phyloP scores from a whole-genome alignment of 1,140 invertebrate species.

The Eriosoma lanigerum region DNA sequence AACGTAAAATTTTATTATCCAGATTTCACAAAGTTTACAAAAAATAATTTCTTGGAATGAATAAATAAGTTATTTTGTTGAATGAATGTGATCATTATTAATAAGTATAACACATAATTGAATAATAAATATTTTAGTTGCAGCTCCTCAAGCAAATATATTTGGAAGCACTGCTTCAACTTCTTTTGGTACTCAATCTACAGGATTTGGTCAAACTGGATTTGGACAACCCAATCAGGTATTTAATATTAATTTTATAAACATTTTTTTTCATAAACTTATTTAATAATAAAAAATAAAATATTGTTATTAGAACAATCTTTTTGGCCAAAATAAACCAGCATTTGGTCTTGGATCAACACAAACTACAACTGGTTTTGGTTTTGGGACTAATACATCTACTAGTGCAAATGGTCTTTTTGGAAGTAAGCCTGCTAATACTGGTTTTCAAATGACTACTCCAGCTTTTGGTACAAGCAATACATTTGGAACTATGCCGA shows the following conservation, averaged over 20 bases:
- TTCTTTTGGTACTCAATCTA: slow-evolving; percentile 59
- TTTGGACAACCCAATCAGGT: slow-evolving; percentile 57
- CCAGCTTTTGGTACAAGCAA: slow-evolving; percentile 63
- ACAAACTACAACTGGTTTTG: slow-evolving; percentile 54
- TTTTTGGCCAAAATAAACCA: slow-evolving; percentile 61
- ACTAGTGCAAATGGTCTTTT: slow-evolving; percentile 56
- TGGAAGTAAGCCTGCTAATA: slow-evolving; percentile 59
- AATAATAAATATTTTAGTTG: no score
- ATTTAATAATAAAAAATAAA: no score
- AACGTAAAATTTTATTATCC: no score
- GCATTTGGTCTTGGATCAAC: slow-evolving; percentile 60
- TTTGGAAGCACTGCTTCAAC: slow-evolving; percentile 58
- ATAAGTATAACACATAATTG: no score
- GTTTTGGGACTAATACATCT: slow-evolving; percentile 55
- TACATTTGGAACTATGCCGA: slow-evolving; percentile 60
- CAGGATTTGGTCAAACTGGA: slow-evolving; percentile 58
- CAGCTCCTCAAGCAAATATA: slow-evolving; percentile 57
- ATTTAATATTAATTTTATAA: background rate
- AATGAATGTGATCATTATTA: no score
- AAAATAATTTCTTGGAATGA: no score
- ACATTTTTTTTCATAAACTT: no score
- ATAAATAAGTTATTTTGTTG: no score
- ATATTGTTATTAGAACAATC: slow-evolving; percentile 57
- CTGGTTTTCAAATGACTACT: slow-evolving; percentile 59
- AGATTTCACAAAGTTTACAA: no score